Evolutionary conservation across 2,113 vertebrate species (phyloP), one percentile per base, ranked within the genome.

Genomic region (Notechis scutatus): DNA sequence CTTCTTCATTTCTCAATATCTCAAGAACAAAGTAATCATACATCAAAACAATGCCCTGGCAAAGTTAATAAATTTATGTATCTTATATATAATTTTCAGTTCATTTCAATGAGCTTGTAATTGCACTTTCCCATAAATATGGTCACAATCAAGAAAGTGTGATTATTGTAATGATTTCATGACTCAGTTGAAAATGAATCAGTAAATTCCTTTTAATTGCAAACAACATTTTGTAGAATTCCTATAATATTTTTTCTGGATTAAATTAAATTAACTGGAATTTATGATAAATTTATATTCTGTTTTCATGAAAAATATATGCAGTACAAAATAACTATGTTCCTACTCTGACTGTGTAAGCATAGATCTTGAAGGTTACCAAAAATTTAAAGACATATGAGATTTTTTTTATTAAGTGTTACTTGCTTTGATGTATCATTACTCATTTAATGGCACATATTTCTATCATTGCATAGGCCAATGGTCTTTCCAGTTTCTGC

Each of bases 221-320:
- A 94, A 95, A 81, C 0, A 85, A 20, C 88, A 54, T n/a, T 92
- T 90, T 24, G 39, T 8, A 88, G 57, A 93, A 85, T 14, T 59
- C 57, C 42, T 92, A 15, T 69, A 90, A n/a, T 26, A 91, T 52
- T 69, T 90, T 88, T 85, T 34, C 54, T 24, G 6, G 47, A 29
- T 52, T 92, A 92, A 95, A 47, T 47, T 56, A 57, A 47, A 47
- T 47, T 18, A 94, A 21, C 55, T 90, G 86, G 50, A 92, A 86
- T 92, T 96, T 93, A 93, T 47, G 14, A 91, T 93, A 14, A 74
- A 54, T 52, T 92, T 94, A 59, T 24, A 1, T 34, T 94, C 0
- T 86, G 21, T 45, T 23, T 85, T 7, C 81, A 52, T 54, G n/a
- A 95, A 24, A 94, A 20, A 92, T 54, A 6, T 0, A 0, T 14